Evolutionary conservation across 2,113 vertebrate species (phyloP).

Genomic region (Psophia crepitans): DNA sequence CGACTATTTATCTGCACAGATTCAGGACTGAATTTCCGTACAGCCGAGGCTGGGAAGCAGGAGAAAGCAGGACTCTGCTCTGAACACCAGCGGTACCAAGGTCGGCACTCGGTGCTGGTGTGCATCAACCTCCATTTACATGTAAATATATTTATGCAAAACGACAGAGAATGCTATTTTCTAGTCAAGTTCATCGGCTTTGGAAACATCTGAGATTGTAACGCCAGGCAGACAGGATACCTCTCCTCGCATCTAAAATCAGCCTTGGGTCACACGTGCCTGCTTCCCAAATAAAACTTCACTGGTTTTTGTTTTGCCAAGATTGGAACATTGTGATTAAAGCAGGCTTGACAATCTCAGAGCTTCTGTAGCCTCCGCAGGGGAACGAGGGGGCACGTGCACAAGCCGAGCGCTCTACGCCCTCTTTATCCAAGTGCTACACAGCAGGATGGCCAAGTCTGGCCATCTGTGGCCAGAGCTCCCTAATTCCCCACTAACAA

Average conservation of each 20-base stretch:
- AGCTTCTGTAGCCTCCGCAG: background rate
- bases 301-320: background rate
- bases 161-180: background rate
- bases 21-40: background rate
- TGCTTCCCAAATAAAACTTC: background rate
- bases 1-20: background rate
- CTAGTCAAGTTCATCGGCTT: background rate
- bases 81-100: background rate
- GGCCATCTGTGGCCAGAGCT: background rate
- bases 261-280: background rate
- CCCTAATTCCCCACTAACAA: background rate
- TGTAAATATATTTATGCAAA: background rate
- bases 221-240: background rate
- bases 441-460: background rate
- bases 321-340: background rate
- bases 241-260: background rate
- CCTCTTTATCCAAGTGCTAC: background rate
- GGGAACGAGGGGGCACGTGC: background rate
- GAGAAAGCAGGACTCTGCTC: too few relatives aligned
- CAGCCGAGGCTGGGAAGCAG: background rate
- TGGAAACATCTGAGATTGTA: fast-evolving
- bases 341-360: background rate
- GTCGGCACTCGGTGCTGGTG: fast-evolving
- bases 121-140: background rate
- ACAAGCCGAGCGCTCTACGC: background rate